Percentiles rank a stretch among this genome's conserved stretches.
Conservation (phyloP, 2,113 vertebrate genomes). For the Crypturellus undulatus region DNA sequence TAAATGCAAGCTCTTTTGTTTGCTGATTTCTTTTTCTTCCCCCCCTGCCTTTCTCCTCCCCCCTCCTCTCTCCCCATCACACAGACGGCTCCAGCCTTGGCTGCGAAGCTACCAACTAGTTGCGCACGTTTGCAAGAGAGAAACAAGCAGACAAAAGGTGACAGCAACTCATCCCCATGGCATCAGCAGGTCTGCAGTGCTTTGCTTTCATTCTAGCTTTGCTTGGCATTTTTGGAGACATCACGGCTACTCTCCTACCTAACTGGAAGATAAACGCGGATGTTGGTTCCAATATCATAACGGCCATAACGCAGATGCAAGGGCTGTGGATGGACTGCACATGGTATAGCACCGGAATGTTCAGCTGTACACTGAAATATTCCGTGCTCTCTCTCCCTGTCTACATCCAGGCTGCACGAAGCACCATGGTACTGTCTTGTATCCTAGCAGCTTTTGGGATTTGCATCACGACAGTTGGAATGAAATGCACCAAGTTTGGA, state of each 20-base stretch:
- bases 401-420: slow-evolving; percentile 92
- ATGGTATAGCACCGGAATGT: slow-evolving; percentile 97
- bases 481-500: slow-evolving; percentile 92
- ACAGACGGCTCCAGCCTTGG: slow-evolving; percentile 72
- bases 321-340: slow-evolving; percentile 99
- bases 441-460: slow-evolving; percentile 88
- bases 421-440: slow-evolving; percentile 93
- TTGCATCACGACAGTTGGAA: slow-evolving; percentile 87
- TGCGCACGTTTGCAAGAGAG: slow-evolving; percentile 56
- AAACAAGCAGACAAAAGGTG: slow-evolving; percentile 51
- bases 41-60: slow-evolving; percentile 16
- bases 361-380: slow-evolving; percentile 92
- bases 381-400: slow-evolving; percentile 88
- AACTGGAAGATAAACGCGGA: slow-evolving; percentile 95
- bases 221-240: slow-evolving; percentile 86
- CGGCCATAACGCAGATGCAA: slow-evolving; percentile 90
- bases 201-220: slow-evolving; percentile 91
- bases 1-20: slow-evolving; percentile 35
- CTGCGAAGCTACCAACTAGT: slow-evolving; percentile 67
- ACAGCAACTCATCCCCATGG: slow-evolving; percentile 81
- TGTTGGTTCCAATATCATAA: slow-evolving; percentile 90
- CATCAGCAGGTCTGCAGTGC: slow-evolving; percentile 89
- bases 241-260: slow-evolving; percentile 90
- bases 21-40: slow-evolving; percentile 41
- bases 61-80: slow-evolving; percentile 49